Percentiles rank a stretch among this genome's conserved stretches.
Conservation (phyloP, 2,113 vertebrate genomes). For the Galeopterus variegatus region DNA sequence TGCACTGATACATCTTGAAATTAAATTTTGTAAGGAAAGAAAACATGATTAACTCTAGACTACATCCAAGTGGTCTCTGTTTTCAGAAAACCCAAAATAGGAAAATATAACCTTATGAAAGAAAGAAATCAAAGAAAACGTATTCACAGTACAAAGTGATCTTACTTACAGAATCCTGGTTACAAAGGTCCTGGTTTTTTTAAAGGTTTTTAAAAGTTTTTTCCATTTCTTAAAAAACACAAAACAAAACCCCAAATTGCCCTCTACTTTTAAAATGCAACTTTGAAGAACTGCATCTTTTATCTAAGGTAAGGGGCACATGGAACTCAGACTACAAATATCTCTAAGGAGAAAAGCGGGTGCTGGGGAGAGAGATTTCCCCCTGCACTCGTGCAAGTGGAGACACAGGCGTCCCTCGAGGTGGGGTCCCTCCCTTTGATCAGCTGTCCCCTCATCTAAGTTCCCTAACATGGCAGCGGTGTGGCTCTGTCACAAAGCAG, state of each 20-base stretch:
- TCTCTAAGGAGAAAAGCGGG: too few relatives aligned
- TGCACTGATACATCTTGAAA: background rate
- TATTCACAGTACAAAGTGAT: background rate
- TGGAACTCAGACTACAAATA: background rate
- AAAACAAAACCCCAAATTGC: background rate
- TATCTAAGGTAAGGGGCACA: background rate
- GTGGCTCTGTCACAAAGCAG: background rate
- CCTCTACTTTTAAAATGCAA: background rate
- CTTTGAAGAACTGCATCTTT: background rate
- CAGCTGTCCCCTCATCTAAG: background rate
- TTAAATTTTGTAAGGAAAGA: background rate
- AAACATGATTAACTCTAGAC: background rate
- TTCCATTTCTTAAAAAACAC: background rate
- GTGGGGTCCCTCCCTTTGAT: background rate
- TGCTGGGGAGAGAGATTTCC: background rate
- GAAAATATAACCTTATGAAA: background rate
- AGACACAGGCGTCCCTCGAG: rapidly evolving
- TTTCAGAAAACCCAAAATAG: background rate
- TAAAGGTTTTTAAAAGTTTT: background rate
- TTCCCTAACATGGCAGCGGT: background rate
- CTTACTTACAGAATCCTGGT: background rate
- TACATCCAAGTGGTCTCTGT: background rate
- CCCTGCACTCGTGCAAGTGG: too few relatives aligned
- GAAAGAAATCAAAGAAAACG: background rate
- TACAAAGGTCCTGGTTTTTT: background rate